These are phyloP conservation scores for Mergus octosetaceus DNA, from an alignment of 2,797 vertebrate genomes.

Conservation along the genomic window DNA sequence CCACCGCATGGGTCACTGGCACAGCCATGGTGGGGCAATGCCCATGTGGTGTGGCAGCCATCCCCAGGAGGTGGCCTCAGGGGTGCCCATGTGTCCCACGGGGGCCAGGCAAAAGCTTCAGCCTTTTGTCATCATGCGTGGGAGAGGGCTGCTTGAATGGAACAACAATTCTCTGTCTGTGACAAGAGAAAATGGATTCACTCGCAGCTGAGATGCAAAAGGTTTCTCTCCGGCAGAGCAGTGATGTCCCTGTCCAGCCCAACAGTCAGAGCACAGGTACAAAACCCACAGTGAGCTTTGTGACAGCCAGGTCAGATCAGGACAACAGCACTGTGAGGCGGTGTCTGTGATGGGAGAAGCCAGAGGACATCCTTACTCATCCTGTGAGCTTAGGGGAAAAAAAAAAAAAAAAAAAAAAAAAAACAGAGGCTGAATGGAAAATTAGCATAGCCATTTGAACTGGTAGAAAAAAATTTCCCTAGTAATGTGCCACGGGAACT, in stretches of 20 bases:
- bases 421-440: slow-evolving; percentile 38
- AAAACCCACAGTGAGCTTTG: not conserved
- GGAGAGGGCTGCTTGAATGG: not conserved
- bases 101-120: not conserved
- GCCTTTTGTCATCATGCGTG: accelerated
- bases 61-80: not conserved
- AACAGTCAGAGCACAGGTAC: not conserved
- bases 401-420: not conserved
- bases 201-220: not conserved
- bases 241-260: not conserved
- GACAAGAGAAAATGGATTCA: not conserved
- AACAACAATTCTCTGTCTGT: not conserved
- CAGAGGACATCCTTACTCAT: not conserved
- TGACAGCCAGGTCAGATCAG: not conserved
- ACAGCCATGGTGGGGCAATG: too few species aligned
- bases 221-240: not conserved
- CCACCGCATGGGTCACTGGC: not conserved
- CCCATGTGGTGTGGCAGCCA: not conserved
- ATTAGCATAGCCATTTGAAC: not conserved
- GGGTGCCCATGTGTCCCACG: accelerated
- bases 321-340: not conserved
- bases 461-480: not conserved
- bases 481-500: not conserved
- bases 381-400: not conserved
- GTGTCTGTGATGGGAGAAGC: not conserved